Base-by-base conservation (phyloP, 1,140 invertebrate genomes). In the Whitmania pigra region DNA sequence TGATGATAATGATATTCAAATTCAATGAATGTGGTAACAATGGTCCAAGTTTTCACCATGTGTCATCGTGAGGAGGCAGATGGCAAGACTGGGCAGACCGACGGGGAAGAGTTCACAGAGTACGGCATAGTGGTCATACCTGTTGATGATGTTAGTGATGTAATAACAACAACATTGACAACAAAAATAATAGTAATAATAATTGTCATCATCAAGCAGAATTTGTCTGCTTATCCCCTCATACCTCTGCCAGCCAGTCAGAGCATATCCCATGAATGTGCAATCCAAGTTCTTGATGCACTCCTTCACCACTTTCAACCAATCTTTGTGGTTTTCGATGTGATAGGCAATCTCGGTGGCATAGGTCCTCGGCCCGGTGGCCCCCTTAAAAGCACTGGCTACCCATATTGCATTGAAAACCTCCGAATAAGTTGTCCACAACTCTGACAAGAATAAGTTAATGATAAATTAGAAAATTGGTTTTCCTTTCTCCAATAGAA, bases 391-490 rank as follows among this genome's bases (percentile, higher is more conserved):
- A 0, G 93, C 90, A 73, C 89, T 89, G 4, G 92, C 92, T n/a
- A 89, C 86, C 94, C 94, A 97, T n/a, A 94, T 86, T 31, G 87
- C 86, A 0, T 88, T 86, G 80, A 97, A 98, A 2, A 93, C 83
- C 67, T 86, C 84, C 0, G 87, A 85, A 76, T 92, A 95, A 60
- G 88, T 89, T 67, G 89, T 87, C 82, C 84, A 86, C 40, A 84
- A 76, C 77, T 82, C 79, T 84, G 76, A 88, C 78, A 49, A 49
- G 43, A 49, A 49, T 49, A 36, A 36, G 31, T 36, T 36, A 3
- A 36, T 36, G 6, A 36, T 36, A 36, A 36, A 36, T 36, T 36
- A 36, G 2, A 6, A 36, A 6, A 36, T 36, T 36, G 31, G 31
- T 36, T 36, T 36, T 36, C 31, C 2, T 36, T 36, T 36, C n/a